These are phyloP conservation scores for Ptychoptera albimana DNA, from an alignment of 2,888 invertebrate species.

Conservation along the genomic window DNA sequence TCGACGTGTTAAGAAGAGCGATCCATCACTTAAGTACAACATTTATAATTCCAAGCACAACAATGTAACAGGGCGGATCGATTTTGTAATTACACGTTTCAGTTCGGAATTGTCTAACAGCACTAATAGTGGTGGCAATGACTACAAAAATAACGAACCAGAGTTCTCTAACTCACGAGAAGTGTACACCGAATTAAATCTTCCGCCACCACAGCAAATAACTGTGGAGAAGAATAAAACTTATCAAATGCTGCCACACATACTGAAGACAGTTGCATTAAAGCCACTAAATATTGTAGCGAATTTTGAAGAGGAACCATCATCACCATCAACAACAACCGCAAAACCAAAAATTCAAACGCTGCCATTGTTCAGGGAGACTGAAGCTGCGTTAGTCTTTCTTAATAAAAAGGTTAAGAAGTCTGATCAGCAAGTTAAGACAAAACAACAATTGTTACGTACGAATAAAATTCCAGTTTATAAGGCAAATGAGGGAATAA, in stretches of 20 bases:
- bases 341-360: neutral
- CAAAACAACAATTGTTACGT: neutral
- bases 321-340: neutral
- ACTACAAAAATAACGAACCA: constrained; percentile 15
- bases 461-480: constrained; percentile 4
- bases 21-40: constrained; percentile 16
- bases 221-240: no score
- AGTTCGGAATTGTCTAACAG: constrained; percentile 17
- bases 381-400: neutral
- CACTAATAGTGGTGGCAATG: neutral
- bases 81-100: constrained; percentile 29
- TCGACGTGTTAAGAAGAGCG: constrained; percentile 28
- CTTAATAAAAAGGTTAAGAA: no score
- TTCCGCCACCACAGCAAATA: no score
- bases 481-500: neutral
- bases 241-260: no score
- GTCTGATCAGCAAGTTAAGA: no score
- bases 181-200: constrained; percentile 24
- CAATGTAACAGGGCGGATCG: constrained; percentile 7
- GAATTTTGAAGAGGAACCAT: neutral
- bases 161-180: constrained; percentile 31
- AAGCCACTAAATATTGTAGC: no score
- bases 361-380: neutral
- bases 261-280: no score
- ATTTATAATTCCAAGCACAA: neutral